Evolutionary conservation across 1,140 invertebrate species (phyloP), one percentile per base, ranked within the genome.

Genomic region (Drosophila bocqueti): DNA sequence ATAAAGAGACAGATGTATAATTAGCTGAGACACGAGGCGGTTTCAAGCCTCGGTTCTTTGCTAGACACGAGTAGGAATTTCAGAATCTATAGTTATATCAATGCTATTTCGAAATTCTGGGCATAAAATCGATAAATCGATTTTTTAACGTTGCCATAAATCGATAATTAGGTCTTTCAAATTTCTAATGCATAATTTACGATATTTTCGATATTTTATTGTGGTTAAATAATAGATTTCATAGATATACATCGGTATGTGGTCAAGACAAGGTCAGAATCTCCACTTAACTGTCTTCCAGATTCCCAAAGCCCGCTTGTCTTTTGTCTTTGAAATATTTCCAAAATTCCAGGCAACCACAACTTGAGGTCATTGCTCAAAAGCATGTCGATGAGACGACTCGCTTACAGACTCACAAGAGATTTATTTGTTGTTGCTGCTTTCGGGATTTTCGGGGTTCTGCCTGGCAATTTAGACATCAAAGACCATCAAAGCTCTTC

Each of bases 291-390:
- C 36, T 36, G 34, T 29, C 24, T 7, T 15, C 24, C 5, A 36
- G 4, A 16, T 46, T 59, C 42, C 31, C 21, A 21, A 43, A 31
- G 21, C 16, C 10, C n/a, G 7, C 1, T 0, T 67, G 43, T 21
- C 26, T 52, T 69, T 72, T 58, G 65, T 72, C 24, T 24, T 18
- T 4, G 42, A 15, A 21, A 21, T 18, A 54, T 54, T 57, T 50
- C 21, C 10, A 36, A 66, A 66, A 71, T 59, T 66, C 61, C 43
- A 31, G 29, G 54, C 47, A 63, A 40, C 49, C 52, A 65, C 55
- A 54, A 55, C 64, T 50, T 72, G 76, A 81, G 84, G 80, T 89
- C 81, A 78, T 89, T 80, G 67, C 71, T 84, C 68, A 79, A 74
- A 67, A 71, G 59, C 59, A 68, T 59, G 76, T 58, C 62, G 40